Evolutionary conservation across 2,113 vertebrate species (phyloP).

Genomic region (Eurystomus gularis): DNA sequence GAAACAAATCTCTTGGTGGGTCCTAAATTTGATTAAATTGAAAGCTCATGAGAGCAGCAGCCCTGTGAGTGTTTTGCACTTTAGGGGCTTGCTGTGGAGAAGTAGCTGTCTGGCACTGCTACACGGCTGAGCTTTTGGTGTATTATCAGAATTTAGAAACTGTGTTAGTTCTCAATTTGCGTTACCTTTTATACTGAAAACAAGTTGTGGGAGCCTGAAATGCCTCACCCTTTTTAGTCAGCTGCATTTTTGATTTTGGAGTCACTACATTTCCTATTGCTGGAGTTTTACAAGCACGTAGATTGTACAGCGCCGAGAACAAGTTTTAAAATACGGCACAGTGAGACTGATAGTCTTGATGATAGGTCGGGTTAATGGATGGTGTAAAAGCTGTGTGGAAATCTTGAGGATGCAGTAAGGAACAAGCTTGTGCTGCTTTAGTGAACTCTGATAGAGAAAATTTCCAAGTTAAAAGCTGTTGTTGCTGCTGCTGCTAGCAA

Average conservation of each 20-base stretch:
- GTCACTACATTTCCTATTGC: not conserved
- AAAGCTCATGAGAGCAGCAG: not conserved
- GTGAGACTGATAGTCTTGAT: not conserved
- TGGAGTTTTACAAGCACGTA: not conserved
- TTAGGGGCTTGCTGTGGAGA: not conserved
- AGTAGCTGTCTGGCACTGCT: not conserved
- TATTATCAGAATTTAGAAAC: not conserved
- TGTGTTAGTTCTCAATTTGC: not conserved
- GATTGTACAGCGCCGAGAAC: not conserved
- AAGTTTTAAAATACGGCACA: not conserved
- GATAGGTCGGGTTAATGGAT: not conserved
- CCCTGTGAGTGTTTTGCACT: not conserved
- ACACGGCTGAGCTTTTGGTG: not conserved
- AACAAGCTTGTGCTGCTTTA: not conserved
- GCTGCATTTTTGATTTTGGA: not conserved
- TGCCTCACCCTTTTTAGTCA: not conserved
- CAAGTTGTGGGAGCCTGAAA: no score
- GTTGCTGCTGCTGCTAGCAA: not conserved
- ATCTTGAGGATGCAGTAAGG: not conserved
- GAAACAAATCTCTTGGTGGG: not conserved
- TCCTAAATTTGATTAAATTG: constrained; percentile 26
- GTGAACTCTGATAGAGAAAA: not conserved
- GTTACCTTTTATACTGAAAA: not conserved
- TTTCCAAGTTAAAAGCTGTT: not conserved
- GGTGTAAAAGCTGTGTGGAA: not conserved